Percentiles rank a stretch among this genome's conserved stretches.
Conservation (phyloP, 2,888 invertebrate species). For the Tupiocoris notatus region DNA sequence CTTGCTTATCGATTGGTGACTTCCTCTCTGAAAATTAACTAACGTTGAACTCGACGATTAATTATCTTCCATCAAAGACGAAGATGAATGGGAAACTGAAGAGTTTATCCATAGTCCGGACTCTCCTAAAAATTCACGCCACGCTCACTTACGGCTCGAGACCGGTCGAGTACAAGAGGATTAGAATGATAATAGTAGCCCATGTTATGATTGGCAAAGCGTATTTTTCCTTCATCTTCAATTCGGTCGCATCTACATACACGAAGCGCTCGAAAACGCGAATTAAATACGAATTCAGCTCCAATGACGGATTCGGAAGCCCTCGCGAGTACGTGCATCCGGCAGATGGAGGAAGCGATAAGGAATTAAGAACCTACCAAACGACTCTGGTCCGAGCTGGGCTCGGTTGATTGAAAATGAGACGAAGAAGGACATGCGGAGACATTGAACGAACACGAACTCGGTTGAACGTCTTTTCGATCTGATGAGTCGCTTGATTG, state of each 20-base stretch:
- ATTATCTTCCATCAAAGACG: too few relatives aligned
- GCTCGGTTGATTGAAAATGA: not conserved
- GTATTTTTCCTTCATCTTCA: not conserved
- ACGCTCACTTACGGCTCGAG: not conserved
- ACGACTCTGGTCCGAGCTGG: not conserved
- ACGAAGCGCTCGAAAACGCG: not conserved
- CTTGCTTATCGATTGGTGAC: too few relatives aligned
- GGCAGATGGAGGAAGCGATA: conserved; percentile 36
- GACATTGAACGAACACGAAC: too few relatives aligned
- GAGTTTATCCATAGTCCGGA: too few relatives aligned
- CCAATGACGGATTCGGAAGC: conserved; percentile 26
- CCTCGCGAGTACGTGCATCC: conserved; percentile 31
- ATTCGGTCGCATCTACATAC: not conserved
- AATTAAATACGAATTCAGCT: not conserved
- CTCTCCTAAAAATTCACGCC: not conserved
- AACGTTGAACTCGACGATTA: too few relatives aligned
- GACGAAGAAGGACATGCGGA: not conserved
- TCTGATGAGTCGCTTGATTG: too few relatives aligned
- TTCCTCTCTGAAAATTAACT: too few relatives aligned
- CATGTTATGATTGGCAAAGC: not conserved
- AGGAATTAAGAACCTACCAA: not conserved
- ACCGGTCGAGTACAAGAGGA: not conserved
- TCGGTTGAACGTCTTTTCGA: not conserved
- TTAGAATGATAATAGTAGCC: not conserved
- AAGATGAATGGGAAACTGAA: too few relatives aligned